Base-by-base conservation (phyloP, 2,797 vertebrate genomes). In the Neomorphus geoffroyi region DNA sequence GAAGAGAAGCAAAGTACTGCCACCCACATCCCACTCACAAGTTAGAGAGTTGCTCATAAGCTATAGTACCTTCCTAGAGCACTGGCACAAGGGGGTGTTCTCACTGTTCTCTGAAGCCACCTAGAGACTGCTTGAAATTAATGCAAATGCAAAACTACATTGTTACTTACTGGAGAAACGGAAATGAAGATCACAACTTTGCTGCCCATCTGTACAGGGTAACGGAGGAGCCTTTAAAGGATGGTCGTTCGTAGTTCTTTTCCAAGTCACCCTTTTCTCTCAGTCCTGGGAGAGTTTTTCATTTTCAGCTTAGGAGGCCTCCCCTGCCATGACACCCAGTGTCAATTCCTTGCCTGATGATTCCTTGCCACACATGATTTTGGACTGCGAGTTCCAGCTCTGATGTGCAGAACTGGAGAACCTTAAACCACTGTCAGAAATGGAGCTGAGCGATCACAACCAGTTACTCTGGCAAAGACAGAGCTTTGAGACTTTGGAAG, bases 101-200 rank as follows among this genome's bases (percentile, higher is more conserved):
- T 82, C 80, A 51, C 43, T 61, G 41, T 71, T 86, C 35, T 81
- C 70, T 84, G 77, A 88, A 88, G 56, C 37, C 66, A 58, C 4
- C 70, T 70, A 81, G n/a, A 65, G 48, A 84, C 43, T 57, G 46
- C 28, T 81, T 88, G 24, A 50, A 65, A 43, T 33, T 21, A 65
- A 75, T 2, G 4, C 26, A 75, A 90, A 35, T 32, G 19, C 46
- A 88, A 43, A 91, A 27, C 37, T 61, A 32, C 27, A 46, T 33
- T n/a, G 14, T 39, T 81, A 5, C 48, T 77, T 73, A 53, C 35
- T 61, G 46, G 41, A 35, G 56, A 80, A 73, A 87, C 0, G 7
- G 27, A 87, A 91, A 60, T 18, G 12, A 48, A 85, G 92, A 51
- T 21, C 37, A 65, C 11, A 58, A 2, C 9, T 57, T 61, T 19